phyloP scores from a whole-genome alignment of 2,797 vertebrate genomes.

The Rhinella marina region DNA sequence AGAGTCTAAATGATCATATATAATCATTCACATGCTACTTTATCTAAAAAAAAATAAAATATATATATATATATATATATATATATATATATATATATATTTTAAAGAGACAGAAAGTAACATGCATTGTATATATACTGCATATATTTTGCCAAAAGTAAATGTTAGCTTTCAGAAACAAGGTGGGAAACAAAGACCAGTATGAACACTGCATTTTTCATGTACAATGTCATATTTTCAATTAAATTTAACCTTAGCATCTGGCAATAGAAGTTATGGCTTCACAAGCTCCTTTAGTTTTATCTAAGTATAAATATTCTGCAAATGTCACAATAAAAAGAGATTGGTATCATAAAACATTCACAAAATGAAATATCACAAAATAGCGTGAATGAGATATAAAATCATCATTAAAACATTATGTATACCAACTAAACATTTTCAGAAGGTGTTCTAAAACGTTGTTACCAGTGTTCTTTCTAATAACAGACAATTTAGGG shows the following conservation, averaged over 20 bases:
- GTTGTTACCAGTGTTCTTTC: background rate
- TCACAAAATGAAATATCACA: conserved; percentile 32
- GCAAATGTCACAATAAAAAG: conserved; percentile 50
- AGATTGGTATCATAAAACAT: conserved; percentile 44
- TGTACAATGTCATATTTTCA: conserved; percentile 54
- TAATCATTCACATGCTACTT: too few relatives aligned
- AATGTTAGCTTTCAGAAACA: background rate
- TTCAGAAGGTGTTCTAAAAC: background rate
- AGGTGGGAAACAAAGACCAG: background rate
- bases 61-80: too few relatives aligned
- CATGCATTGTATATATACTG: too few relatives aligned
- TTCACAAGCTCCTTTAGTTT: conserved; percentile 35
- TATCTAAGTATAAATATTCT: conserved; percentile 48
- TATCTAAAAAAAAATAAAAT: too few relatives aligned
- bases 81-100: too few relatives aligned
- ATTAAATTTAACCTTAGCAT: conserved; percentile 59
- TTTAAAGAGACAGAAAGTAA: too few relatives aligned
- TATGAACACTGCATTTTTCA: conserved; percentile 20
- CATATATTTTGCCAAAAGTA: background rate
- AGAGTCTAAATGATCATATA: too few relatives aligned
- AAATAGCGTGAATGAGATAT: conserved; percentile 14
- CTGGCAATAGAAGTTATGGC: conserved; percentile 36
- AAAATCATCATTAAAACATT: conserved; percentile 16
- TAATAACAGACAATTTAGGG: background rate
- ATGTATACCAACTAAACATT: conserved; percentile 39